Evolutionary conservation across 2,113 vertebrate genomes (phyloP).

Genomic region (Mastomys coucha): DNA sequence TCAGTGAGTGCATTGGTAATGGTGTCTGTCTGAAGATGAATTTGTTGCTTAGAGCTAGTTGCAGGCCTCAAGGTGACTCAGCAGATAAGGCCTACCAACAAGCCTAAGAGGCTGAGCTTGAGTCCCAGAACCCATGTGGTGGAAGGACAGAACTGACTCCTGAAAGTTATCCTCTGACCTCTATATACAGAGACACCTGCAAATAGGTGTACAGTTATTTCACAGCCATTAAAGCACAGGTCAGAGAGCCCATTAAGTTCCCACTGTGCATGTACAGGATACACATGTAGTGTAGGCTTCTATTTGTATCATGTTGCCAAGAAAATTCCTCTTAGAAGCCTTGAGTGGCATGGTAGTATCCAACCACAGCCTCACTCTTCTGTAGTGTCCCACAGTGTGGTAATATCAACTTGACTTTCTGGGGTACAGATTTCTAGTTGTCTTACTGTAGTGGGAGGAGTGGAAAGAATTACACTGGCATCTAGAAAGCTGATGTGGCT

Average conservation of each 20-base stretch:
- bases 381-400: background rate
- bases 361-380: background rate
- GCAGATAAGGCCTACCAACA: background rate
- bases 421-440: slow-evolving; percentile 40
- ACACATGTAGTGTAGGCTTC: slow-evolving; percentile 65
- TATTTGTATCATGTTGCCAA: slow-evolving; percentile 63
- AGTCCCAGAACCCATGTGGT: background rate
- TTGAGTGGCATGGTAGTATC: background rate
- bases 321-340: slow-evolving; percentile 69
- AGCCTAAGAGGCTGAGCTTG: background rate
- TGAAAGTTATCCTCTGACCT: background rate
- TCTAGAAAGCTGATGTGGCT: slow-evolving; percentile 64
- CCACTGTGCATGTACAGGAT: slow-evolving; percentile 60
- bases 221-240: slow-evolving; percentile 32
- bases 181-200: background rate
- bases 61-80: background rate
- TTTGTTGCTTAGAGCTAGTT: background rate
- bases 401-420: slow-evolving; percentile 59
- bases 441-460: background rate
- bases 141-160: background rate
- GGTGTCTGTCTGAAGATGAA: background rate
- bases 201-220: background rate
- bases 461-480: slow-evolving; percentile 74
- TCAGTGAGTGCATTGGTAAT: background rate
- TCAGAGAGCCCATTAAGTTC: slow-evolving; percentile 42